These are phyloP conservation scores for Tauraco erythrolophus DNA, from an alignment of 2,113 vertebrate genomes.

Conservation along the genomic window DNA sequence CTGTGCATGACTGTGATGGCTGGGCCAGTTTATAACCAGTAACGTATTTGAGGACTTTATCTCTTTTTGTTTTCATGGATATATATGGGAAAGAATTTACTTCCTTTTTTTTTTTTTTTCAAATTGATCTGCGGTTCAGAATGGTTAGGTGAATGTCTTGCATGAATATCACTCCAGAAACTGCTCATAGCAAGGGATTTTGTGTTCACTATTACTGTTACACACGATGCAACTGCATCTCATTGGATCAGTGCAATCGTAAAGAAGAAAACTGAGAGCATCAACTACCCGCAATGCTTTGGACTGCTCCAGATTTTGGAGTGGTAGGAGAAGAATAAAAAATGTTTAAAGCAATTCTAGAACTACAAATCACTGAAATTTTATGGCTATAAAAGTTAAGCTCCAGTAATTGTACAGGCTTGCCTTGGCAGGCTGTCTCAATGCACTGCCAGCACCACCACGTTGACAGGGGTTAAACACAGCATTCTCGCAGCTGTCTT, in stretches of 20 bases:
- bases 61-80: neutral
- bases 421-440: neutral
- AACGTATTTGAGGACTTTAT: neutral
- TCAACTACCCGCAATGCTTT: neutral
- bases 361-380: neutral
- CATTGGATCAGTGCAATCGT: neutral
- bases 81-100: neutral
- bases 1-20: neutral
- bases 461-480: accelerated
- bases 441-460: neutral
- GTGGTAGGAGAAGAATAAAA: neutral
- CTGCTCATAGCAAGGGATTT: neutral
- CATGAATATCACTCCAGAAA: neutral
- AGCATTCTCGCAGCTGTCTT: neutral
- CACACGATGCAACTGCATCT: neutral
- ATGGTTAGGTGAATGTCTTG: neutral
- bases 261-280: neutral
- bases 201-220: neutral
- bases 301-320: neutral
- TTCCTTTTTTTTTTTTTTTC: neutral
- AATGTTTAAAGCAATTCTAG: neutral
- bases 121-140: neutral
- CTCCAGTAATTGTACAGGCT: neutral
- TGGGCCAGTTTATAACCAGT: neutral
- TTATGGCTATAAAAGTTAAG: neutral